These are phyloP conservation scores for Alectoris magna DNA, from an alignment of 2,797 vertebrate genomes.

Conservation along the genomic window DNA sequence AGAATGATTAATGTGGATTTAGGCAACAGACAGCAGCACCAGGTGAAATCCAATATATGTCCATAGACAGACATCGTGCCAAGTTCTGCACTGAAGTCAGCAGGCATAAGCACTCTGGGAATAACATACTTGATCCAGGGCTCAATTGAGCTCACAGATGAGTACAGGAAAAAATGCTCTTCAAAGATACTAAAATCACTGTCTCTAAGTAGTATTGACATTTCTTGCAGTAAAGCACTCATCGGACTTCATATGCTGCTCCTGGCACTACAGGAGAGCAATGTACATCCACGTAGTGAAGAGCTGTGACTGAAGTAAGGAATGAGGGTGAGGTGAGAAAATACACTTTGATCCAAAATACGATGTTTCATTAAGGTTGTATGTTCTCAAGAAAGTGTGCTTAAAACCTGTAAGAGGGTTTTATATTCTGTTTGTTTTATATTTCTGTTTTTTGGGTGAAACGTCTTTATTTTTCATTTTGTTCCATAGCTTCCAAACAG, in stretches of 20 bases:
- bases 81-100: conserved; percentile 20
- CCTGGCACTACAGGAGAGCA: neutral
- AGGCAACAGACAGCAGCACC: conserved; percentile 34
- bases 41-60: neutral
- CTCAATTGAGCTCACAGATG: neutral
- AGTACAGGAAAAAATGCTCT: neutral
- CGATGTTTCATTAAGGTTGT: neutral
- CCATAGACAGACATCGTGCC: conserved; percentile 8
- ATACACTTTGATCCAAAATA: neutral
- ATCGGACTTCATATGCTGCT: neutral
- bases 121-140: neutral
- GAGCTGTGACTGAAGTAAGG: conserved; percentile 2
- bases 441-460: neutral
- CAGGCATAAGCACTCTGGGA: neutral
- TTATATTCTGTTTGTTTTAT: neutral
- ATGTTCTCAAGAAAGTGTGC: neutral
- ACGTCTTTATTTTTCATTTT: neutral
- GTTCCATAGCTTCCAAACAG: neutral
- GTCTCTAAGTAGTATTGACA: neutral
- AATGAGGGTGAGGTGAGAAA: neutral
- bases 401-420: neutral
- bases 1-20: conserved; percentile 29
- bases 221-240: neutral
- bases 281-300: neutral
- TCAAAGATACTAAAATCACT: neutral